Conservation (phyloP, 2,797 vertebrate species). For the Macropus fuliginosus region DNA sequence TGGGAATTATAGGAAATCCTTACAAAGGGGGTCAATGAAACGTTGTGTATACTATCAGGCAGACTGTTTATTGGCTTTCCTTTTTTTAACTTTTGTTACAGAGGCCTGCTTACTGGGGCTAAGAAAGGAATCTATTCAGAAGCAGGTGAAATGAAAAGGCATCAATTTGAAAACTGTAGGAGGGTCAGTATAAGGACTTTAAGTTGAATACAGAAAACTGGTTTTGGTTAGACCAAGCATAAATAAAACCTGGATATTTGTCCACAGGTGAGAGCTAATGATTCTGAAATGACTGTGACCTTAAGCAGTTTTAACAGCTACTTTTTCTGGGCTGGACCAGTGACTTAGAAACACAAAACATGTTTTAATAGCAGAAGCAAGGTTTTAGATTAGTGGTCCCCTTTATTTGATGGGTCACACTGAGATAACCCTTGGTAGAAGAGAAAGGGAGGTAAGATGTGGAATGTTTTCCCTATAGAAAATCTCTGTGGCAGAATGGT, state of each 20-base stretch:
- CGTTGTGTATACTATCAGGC: not conserved
- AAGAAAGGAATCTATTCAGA: not conserved
- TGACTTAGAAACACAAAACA: conserved; percentile 23
- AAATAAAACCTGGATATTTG: conserved; percentile 22
- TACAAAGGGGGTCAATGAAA: not conserved
- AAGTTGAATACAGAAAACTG: conserved; percentile 3
- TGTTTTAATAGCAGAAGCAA: conserved; percentile 6
- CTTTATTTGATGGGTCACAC: not conserved
- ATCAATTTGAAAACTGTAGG: not conserved
- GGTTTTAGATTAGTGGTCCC: conserved; percentile 7
- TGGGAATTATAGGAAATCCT: not conserved
- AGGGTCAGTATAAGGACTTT: not conserved
- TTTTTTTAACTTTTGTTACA: not conserved
- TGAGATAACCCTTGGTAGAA: not conserved
- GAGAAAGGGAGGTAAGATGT: not conserved
- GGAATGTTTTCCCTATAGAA: not conserved
- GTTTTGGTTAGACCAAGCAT: not conserved
- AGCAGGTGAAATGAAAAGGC: not conserved
- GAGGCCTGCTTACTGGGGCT: not conserved
- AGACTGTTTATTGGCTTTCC: not conserved
- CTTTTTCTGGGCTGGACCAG: not conserved
- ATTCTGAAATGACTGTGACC: conserved; percentile 10
- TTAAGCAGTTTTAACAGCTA: not conserved
- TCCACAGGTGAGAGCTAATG: conserved; percentile 33
- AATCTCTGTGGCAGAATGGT: not conserved